A percentile compares a stretch with the other conserved stretches of the same genome.
Evolutionary conservation across 1,140 invertebrate genomes (phyloP).

Genomic region (Drosophila kanapiae): DNA sequence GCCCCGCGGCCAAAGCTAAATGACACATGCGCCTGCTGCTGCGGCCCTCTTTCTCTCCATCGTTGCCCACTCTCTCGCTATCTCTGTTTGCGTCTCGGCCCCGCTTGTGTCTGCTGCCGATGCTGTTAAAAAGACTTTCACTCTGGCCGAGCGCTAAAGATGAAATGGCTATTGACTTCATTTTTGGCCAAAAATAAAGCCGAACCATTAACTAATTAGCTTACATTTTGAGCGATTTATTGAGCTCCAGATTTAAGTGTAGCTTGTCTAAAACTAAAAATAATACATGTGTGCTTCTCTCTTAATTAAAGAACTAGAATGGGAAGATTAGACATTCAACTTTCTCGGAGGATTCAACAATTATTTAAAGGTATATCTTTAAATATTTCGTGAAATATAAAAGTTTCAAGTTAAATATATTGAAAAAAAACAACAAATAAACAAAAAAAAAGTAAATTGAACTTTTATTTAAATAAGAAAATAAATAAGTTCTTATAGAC

Average conservation of each 20-base stretch:
- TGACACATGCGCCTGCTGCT: slow-evolving; percentile 64
- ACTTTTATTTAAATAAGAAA: no score
- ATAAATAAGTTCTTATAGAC: no score
- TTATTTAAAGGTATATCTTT: no score
- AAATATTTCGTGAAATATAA: no score
- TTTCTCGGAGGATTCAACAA: neutral
- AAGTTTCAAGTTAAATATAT: no score
- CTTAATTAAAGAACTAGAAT: slow-evolving; percentile 13
- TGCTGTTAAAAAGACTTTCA: slow-evolving; percentile 69
- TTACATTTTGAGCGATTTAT: slow-evolving; percentile 62
- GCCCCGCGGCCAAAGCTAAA: slow-evolving; percentile 69
- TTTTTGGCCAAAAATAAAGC: slow-evolving; percentile 72
- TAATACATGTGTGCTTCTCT: slow-evolving; percentile 6
- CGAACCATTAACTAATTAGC: slow-evolving; percentile 77
- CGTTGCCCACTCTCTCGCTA: slow-evolving; percentile 22
- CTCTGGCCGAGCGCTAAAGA: slow-evolving; percentile 61
- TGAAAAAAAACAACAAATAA: no score
- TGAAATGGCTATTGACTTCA: slow-evolving; percentile 75
- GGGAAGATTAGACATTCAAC: no score
- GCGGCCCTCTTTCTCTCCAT: slow-evolving; percentile 18
- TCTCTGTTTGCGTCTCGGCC: slow-evolving; percentile 10
- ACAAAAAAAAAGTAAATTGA: no score
- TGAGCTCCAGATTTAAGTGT: slow-evolving; percentile 46
- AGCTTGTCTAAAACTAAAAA: slow-evolving; percentile 29
- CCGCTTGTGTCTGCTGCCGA: slow-evolving; percentile 6